Base-by-base conservation (phyloP, 2,888 invertebrate species). In the Patella depressa region DNA sequence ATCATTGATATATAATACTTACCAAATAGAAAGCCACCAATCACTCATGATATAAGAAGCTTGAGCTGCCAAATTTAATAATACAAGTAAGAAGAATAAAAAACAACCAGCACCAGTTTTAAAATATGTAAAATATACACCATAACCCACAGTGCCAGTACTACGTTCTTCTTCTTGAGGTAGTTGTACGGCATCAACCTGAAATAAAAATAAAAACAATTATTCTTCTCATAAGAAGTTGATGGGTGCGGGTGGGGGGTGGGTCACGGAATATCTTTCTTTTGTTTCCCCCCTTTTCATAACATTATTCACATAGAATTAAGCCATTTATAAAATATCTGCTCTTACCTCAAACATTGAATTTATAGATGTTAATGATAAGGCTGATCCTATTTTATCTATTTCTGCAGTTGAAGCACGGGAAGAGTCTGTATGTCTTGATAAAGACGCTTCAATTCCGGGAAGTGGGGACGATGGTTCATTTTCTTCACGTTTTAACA, bases 21-120 rank as follows among this genome's bases (percentile, higher is more conserved):
- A 96, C 96, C 96, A 96, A 86, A 94, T 91, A 2, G 95, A 95
- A 0, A 96, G 93, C 95, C 96, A 96, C 88, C 95, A 94, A 90
- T 96, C 96, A 73, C 94, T 93, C 74, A 94, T 93, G 71, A 95
- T 95, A 78, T 94, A 95, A 75, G 94, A 91, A 34, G 94, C 89
- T 91, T 96, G 96, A 5, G 95, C 95, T 11, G 94, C 82, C 29
- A 96, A 82, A 76, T 95, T 93, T 65, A 94, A 90, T 0, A 94
- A 53, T 0, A 94, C 53, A 5, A 95, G 93, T 12, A 93, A 85
- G 0, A 93, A 53, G 29, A 95, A 90, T 73, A 94, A 89, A 11
- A 92, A 88, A 86, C 93, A 91, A 45, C 94, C 93, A 4, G 94
- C 94, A 73, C 96, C 96, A 4, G 95, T 94, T 79, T 92, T 93